A percentile compares a stretch with the other conserved stretches of the same genome.
phyloP scores from a whole-genome alignment of 92 coral and sea anemone genomes.

The Epizoanthus scotinus region DNA sequence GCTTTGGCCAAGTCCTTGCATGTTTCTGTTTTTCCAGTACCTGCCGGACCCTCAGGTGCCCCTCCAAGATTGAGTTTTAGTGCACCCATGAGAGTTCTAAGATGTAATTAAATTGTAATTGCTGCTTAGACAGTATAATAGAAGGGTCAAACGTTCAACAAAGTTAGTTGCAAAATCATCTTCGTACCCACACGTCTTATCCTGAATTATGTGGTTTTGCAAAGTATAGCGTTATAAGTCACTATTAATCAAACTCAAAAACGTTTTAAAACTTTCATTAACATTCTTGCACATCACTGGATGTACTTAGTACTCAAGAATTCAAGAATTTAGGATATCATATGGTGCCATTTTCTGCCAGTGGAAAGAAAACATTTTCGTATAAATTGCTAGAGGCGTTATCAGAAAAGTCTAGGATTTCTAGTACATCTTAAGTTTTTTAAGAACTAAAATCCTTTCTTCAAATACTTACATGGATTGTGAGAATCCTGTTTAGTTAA shows the following conservation, averaged over 20 bases:
- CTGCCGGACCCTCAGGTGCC: slow-evolving; percentile 99
- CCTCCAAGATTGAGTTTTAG: slow-evolving; percentile 94
- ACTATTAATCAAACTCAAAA: not conserved
- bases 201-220: not conserved
- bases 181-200: not conserved
- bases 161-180: not conserved
- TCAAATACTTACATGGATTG: no score
- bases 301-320: no score
- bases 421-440: no score
- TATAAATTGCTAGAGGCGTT: no score
- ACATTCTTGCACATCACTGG: no score
- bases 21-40: slow-evolving; percentile 98
- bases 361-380: no score
- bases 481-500: no score
- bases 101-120: not conserved
- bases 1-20: slow-evolving; percentile 98
- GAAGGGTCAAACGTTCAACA: no score
- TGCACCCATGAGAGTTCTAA: slow-evolving; percentile 97
- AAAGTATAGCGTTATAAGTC: not conserved
- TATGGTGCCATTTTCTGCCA: no score
- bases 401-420: not conserved
- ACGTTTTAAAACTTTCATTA: not conserved
- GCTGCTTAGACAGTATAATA: not conserved
- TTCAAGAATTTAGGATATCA: no score
- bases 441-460: not conserved